Base-by-base conservation (phyloP, 1,140 invertebrate genomes). In the Ostrea denselamellosa region DNA sequence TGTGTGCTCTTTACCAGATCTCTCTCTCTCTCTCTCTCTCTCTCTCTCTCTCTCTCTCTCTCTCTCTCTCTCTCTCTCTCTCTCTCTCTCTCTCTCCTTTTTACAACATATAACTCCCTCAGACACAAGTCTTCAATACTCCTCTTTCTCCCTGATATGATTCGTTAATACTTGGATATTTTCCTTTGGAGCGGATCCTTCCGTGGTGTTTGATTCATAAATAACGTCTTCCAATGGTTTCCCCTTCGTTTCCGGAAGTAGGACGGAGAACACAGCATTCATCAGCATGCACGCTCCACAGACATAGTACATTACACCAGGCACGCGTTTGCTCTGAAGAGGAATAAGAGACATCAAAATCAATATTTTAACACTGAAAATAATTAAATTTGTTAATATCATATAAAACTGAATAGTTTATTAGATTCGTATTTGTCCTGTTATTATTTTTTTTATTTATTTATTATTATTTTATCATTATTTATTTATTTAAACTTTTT, bases 211-310 rank as follows among this genome's bases (percentile, higher is more conserved):
- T 8, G 28, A 22, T 65, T 77, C 5, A 9, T 22, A 12, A 28
- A 86, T 86, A 0, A 71, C n/a, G 53, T 86, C 53, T 54, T 86
- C 85, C 8, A 86, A 19, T 44, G 85, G 44, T 54, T 81, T 86
- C 25, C 77, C 77, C 28, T 86, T 86, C 8, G 85, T 86, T 53
- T 86, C 85, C 25, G 51, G 51, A 52, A 86, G 22, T 34, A 86
- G 53, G 28, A 54, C 22, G 10, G 22, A 54, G 65, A 65, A 68
- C 5, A 86, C 17, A 19, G 85, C 68, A 8, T 68, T 81, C 1
- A 86, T 4, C 51, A 86, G 9, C 85, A 86, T 86, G 9, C 65
- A 65, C 9, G 51, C 85, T 22, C 85, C 34, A 82, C 68, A 86
- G 8, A 81, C 56, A 25, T 71, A 81, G n/a, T 86, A 86, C 65